Conservation (phyloP, 2,113 vertebrate genomes). For the Pomatorhinus ruficollis region DNA sequence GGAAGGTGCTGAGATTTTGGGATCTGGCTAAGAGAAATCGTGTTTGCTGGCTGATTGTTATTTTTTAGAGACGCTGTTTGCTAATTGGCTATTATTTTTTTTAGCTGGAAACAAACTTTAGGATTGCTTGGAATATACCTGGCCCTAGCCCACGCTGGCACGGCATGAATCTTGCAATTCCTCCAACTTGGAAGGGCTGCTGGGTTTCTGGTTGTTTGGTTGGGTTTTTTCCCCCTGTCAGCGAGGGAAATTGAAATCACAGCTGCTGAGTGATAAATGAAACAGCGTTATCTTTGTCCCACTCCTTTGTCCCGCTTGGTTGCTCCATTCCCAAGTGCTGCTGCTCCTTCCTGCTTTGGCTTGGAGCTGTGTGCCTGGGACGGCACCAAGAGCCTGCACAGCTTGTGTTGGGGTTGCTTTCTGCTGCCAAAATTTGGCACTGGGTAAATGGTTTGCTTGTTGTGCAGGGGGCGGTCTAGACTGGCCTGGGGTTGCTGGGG, state of each 20-base stretch:
- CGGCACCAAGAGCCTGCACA: background rate
- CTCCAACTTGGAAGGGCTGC: background rate
- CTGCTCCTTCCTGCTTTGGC: background rate
- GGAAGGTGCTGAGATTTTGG: background rate
- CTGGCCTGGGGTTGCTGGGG: background rate
- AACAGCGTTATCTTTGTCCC: background rate
- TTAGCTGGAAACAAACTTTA: background rate
- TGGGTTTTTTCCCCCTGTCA: fast-evolving
- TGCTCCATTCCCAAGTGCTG: background rate
- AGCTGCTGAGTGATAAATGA: background rate
- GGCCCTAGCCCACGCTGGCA: fast-evolving
- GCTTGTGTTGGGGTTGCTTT: background rate
- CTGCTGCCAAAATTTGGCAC: background rate
- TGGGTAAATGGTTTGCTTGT: fast-evolving
- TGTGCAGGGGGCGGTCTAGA: background rate
- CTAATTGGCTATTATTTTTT: background rate
- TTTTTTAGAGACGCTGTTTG: background rate
- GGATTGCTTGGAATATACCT: background rate
- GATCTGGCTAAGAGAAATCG: background rate
- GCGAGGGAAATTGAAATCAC: background rate
- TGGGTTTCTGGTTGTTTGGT: background rate
- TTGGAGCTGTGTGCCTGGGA: background rate
- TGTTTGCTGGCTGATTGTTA: background rate
- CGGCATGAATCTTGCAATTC: no score
- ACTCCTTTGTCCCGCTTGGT: background rate